Conservation (phyloP, 1,140 invertebrate genomes). For the Apis dorsata region DNA sequence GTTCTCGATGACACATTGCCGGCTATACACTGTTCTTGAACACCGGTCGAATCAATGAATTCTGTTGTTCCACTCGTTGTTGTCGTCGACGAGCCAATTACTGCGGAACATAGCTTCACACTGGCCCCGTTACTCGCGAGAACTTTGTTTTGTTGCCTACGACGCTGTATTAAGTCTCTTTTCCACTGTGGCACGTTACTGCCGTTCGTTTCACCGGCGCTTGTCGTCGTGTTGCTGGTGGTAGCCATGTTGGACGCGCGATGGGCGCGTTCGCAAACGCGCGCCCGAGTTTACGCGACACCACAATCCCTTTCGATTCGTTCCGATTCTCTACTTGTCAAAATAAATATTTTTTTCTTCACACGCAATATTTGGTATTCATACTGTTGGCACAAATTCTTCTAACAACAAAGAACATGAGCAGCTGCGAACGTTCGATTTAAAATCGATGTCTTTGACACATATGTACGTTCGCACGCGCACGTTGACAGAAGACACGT, state of each 20-base stretch:
- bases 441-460: slow-evolving; percentile 39
- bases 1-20: slow-evolving; percentile 23
- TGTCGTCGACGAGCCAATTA: slow-evolving; percentile 45
- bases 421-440: slow-evolving; percentile 9
- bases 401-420: neutral
- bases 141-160: slow-evolving; percentile 77
- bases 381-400: slow-evolving; percentile 7
- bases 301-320: too few species aligned
- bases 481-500: slow-evolving; percentile 5
- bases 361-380: neutral
- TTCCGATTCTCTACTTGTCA: neutral
- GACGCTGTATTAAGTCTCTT: slow-evolving; percentile 86
- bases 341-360: neutral
- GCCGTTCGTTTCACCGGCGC: slow-evolving; percentile 54
- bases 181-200: slow-evolving; percentile 84
- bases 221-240: slow-evolving; percentile 58
- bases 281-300: slow-evolving; percentile 22
- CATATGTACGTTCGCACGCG: slow-evolving; percentile 36
- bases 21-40: slow-evolving; percentile 38
- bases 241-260: slow-evolving; percentile 71
- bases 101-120: slow-evolving; percentile 60
- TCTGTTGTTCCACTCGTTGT: slow-evolving; percentile 44
- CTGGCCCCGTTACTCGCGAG: slow-evolving; percentile 70
- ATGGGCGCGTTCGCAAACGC: slow-evolving; percentile 48
- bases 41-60: slow-evolving; percentile 5